Evolutionary conservation across 2,797 vertebrate genomes (phyloP).

Genomic region (Sardinella longiceps): DNA sequence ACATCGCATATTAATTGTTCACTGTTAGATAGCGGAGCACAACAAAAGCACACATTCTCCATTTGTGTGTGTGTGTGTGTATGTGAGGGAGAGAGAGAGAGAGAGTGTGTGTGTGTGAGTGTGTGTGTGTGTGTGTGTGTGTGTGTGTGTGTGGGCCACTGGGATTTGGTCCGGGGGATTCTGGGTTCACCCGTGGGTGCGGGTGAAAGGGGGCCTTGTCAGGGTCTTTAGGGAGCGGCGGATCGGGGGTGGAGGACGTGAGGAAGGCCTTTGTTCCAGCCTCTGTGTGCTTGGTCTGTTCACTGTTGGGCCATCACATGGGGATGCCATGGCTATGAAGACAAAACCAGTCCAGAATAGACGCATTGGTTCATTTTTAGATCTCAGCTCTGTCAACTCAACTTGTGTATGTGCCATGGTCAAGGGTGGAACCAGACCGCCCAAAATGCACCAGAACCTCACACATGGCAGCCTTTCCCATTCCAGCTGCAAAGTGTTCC

Average conservation of each 20-base stretch:
- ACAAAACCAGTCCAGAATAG: not conserved
- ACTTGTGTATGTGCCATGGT: not conserved
- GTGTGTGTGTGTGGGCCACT: not conserved
- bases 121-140: not conserved
- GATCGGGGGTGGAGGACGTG: constrained; percentile 37
- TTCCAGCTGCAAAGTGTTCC: not conserved
- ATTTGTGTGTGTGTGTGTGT: not conserved
- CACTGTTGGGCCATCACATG: constrained; percentile 52
- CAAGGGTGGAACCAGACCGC: not conserved
- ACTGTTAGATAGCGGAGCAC: not conserved
- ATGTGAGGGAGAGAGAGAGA: no score
- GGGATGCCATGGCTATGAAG: constrained; percentile 10
- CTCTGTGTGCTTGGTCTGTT: constrained; percentile 40
- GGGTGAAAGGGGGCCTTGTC: constrained; percentile 47
- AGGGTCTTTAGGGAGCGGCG: constrained; percentile 39
- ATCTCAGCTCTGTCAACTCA: not conserved
- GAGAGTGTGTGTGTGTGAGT: not conserved
- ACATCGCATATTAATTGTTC: not conserved
- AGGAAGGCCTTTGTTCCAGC: constrained; percentile 51
- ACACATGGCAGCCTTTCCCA: not conserved
- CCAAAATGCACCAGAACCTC: not conserved
- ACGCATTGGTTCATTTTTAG: constrained; percentile 11
- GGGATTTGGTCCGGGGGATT: not conserved
- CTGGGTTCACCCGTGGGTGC: not conserved
- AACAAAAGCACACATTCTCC: constrained; percentile 11